phyloP scores from a whole-genome alignment of 2,888 invertebrate genomes.

The Drosophila falleni region DNA sequence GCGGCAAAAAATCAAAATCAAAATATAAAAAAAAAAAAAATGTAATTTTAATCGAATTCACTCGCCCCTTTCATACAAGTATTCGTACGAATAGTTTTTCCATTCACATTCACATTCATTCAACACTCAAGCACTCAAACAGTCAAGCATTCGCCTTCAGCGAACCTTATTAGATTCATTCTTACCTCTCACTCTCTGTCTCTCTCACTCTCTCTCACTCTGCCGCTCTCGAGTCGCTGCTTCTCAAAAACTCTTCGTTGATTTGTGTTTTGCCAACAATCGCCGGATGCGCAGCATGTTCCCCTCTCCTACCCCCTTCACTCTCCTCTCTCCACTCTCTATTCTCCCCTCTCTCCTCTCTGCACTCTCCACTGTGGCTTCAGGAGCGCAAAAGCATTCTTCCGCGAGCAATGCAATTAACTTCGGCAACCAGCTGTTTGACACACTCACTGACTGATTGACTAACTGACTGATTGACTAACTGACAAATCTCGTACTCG shows the following conservation, averaged over 20 bases:
- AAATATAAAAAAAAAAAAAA: conserved; percentile 44
- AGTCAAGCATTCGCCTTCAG: conserved; percentile 35
- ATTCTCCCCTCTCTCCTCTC: neutral
- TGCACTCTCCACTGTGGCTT: neutral
- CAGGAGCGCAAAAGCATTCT: conserved; percentile 59
- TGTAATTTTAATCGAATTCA: conserved; percentile 82
- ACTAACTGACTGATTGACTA: conserved; percentile 1
- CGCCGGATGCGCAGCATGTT: conserved; percentile 70
- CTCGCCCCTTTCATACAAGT: conserved; percentile 56
- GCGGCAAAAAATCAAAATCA: conserved; percentile 51
- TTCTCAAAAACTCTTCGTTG: conserved; percentile 36
- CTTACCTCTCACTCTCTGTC: conserved; percentile 21
- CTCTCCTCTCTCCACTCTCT: neutral
- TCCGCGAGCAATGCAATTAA: conserved; percentile 69
- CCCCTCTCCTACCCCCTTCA: neutral
- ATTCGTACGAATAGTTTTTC: conserved; percentile 59
- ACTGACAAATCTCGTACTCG: conserved; percentile 37
- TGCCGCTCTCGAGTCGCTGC: conserved; percentile 4
- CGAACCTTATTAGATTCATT: conserved; percentile 69
- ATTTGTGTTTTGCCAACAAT: conserved; percentile 83
- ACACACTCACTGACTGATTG: neutral
- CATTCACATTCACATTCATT: conserved; percentile 30
- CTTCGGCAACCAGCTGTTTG: conserved; percentile 36
- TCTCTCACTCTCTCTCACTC: conserved; percentile 15
- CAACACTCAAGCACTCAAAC: conserved; percentile 25